phyloP scores from a whole-genome alignment of 2,797 vertebrate species.

The Semaprochilodus insignis region DNA sequence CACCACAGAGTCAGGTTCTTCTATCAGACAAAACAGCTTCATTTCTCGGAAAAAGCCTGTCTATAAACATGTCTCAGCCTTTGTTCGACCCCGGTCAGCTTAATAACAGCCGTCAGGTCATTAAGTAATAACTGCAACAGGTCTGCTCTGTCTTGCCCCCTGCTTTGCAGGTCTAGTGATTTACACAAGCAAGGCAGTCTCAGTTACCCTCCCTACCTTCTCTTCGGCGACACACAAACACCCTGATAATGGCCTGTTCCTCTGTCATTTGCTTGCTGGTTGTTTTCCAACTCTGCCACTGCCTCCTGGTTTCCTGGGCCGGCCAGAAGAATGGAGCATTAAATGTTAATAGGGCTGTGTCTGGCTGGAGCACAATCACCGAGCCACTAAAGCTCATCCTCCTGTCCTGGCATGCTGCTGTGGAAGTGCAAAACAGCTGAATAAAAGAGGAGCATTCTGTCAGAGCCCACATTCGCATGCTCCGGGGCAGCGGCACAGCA shows the following conservation, averaged over 20 bases:
- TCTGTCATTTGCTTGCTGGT: not conserved
- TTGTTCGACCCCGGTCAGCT: not conserved
- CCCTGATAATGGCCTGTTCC: not conserved
- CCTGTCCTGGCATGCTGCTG: slow-evolving; percentile 77
- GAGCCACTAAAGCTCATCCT: slow-evolving; percentile 81
- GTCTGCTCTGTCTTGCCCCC: not conserved
- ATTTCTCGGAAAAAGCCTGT: no score
- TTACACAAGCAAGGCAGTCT: not conserved
- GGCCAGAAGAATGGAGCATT: slow-evolving; percentile 83
- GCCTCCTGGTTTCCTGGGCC: slow-evolving; percentile 76
- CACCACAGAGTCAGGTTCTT: no score
- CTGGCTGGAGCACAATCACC: slow-evolving; percentile 81
- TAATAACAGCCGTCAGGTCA: not conserved
- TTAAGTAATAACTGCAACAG: not conserved
- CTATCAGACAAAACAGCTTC: no score
- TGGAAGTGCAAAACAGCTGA: slow-evolving; percentile 83
- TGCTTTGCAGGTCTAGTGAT: not conserved
- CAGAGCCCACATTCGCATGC: slow-evolving; percentile 70
- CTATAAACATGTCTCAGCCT: no score
- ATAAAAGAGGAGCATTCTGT: slow-evolving; percentile 79
- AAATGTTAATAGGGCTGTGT: slow-evolving; percentile 86
- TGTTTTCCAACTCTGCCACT: slow-evolving; percentile 73
- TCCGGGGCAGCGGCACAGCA: not conserved
- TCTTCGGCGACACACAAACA: not conserved
- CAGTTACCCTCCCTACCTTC: not conserved